Evolutionary conservation across 2,113 vertebrate species (phyloP), one percentile per base, ranked within the genome.

Genomic region (Anhinga anhinga): DNA sequence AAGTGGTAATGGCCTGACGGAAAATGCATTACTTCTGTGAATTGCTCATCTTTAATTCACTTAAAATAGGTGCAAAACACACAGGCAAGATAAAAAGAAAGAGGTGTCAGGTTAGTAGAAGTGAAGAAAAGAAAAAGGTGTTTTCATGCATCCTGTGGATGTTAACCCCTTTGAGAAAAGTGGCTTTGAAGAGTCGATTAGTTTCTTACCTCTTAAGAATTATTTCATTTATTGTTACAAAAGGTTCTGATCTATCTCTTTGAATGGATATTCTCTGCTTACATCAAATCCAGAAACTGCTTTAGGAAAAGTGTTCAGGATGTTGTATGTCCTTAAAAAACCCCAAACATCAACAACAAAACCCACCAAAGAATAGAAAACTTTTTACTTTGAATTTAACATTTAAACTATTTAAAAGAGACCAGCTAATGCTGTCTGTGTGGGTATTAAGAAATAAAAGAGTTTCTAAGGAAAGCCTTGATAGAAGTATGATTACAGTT

Each of bases 41-140:
- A 78, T 91, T 95, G 22, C 53, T 82, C 53, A 45, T 77, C 82
- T 55, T 94, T 96, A 95, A 67, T 90, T 95, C 36, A 80, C 84
- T 86, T 88, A 86, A 96, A 91, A 76, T 58, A 50, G 47, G 58
- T 45, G 36, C 55, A 77, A 87, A 93, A 73, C 34, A 83, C 65
- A 84, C 7, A 45, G 56, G 17, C 19, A 63, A 91, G 86, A 86
- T 82, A 32, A 70, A 82, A 53, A 87, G 52, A 77, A 77, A 83
- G 78, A 82, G 58, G 50, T 82, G 34, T 30, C 53, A 53, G n/a
- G 49, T 74, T 86, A 67, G 69, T 79, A 77, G 84, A 77, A 38
- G 47, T 78, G 65, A 97, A 79, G 50, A 13, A 90, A 80, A 88
- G 15, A 73, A 86, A 63, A 40, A 19, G 15, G 19, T 79, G 21